A percentile compares a stretch with the other conserved stretches of the same genome.
These are phyloP conservation scores for Cyprinodon diabolis DNA, from an alignment of 2,797 vertebrate genomes.

Conservation along the genomic window DNA sequence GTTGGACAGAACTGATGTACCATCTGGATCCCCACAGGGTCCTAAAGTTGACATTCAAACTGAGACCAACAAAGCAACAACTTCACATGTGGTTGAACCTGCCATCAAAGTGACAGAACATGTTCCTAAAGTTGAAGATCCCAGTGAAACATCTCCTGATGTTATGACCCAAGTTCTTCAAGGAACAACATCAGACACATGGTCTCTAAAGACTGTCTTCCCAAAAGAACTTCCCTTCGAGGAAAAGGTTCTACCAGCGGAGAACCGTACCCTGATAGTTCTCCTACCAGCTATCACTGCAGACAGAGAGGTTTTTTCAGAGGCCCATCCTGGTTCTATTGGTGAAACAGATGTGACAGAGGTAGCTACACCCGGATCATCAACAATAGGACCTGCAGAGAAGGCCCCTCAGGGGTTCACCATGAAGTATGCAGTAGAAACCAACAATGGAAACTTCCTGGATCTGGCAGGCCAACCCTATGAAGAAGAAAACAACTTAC, in stretches of 20 bases:
- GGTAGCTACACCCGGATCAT: conserved; percentile 36
- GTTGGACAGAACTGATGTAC: conserved; percentile 2
- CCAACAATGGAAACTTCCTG: conserved; percentile 66
- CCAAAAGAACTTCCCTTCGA: conserved; percentile 8
- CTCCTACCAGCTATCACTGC: conserved; percentile 5
- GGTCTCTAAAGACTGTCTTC: neutral
- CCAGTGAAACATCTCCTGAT: conserved; percentile 23
- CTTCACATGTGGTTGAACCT: neutral
- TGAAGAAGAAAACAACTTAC: conserved; percentile 35
- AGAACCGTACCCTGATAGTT: neutral
- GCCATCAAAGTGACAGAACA: neutral
- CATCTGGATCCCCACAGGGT: conserved; percentile 5
- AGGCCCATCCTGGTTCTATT: neutral
- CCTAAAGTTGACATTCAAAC: conserved; percentile 2
- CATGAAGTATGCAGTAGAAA: conserved; percentile 49
- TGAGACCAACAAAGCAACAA: conserved; percentile 12
- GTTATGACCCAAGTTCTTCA: conserved; percentile 1
- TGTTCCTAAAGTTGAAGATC: neutral
- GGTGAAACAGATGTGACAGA: conserved; percentile 32
- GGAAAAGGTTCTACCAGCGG: neutral
- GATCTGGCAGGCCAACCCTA: conserved; percentile 31
- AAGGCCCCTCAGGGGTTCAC: conserved; percentile 12
- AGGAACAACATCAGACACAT: neutral
- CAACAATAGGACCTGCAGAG: neutral
- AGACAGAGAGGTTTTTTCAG: conserved; percentile 18